Base-by-base conservation (phyloP, 2,888 invertebrate genomes). In the Glaucopsyche alexis region DNA sequence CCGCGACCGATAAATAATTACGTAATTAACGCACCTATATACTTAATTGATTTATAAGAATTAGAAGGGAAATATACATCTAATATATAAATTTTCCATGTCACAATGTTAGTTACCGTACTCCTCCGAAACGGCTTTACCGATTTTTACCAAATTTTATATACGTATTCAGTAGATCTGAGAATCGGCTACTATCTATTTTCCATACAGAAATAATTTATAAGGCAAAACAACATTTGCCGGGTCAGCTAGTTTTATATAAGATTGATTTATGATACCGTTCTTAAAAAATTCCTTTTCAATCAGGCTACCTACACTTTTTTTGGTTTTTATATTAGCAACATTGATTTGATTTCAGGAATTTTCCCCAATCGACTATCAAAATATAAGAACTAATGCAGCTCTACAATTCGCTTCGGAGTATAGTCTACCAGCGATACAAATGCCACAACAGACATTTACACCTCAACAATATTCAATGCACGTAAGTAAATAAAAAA, bases 361-460 rank as follows among this genome's bases (percentile, higher is more conserved):
- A n/a, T 74, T 75, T 69, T 1, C 74, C 74, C 75, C 73, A 19
- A 71, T 65, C 16, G 91, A 94, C 73, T 81, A 92, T 0, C 88
- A 92, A 60, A 83, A 88, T 7, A 78, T 93, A 49, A 84, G 86
- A 75, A 88, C 89, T 70, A 88, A 90, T n/a, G 86, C 89, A 73
- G 81, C 89, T 1, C 81, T 90, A 13, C 93, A 93, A 78, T 84
- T 94, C 5, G 89, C 94, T 5, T 80, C 87, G 0, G 90, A 90
- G 47, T 88, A 85, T 72, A 80, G 93, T 79, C 79, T 93, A 79
- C 80, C 94, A 83, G 83, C 93, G 79, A 75, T 90, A 65, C 86
- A 87, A 19, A 83, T 90, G 73, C 87, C 90, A 38, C 86, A 88
- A 76, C 78, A 83, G 13, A 82, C 88, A 7, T 85, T 81, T 1